Evolutionary conservation across 2,888 invertebrate genomes (phyloP).

Genomic region (Parapristionchus giblindavisi): DNA sequence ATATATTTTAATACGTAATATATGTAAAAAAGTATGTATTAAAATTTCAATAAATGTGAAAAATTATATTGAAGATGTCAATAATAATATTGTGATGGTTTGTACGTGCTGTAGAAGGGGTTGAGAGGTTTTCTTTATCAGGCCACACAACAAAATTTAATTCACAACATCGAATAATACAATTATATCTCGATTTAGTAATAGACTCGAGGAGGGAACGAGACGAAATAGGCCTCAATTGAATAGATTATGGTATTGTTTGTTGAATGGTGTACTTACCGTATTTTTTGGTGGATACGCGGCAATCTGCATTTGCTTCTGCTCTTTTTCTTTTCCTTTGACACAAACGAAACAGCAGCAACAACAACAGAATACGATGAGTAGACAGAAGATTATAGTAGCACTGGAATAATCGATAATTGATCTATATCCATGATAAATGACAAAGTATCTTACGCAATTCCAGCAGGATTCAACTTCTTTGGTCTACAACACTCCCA

Average conservation of each 20-base stretch:
- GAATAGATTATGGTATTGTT: neutral
- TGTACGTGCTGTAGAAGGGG: no score
- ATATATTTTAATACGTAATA: no score
- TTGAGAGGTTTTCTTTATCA: no score
- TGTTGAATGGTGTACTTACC: neutral
- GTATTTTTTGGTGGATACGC: constrained; percentile 14
- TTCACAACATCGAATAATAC: no score
- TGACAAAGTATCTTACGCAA: neutral
- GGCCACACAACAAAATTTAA: no score
- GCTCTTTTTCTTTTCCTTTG: constrained; percentile 17
- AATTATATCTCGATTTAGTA: neutral
- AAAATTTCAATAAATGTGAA: no score
- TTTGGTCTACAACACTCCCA: constrained; percentile 33
- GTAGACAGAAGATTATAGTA: constrained; percentile 11
- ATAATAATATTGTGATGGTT: no score
- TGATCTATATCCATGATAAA: no score
- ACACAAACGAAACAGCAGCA: constrained; percentile 26
- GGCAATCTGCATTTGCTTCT: constrained; percentile 13
- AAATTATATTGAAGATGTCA: no score
- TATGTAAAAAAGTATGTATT: no score
- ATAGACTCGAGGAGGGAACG: constrained; percentile 28
- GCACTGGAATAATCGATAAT: neutral
- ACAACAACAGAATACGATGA: neutral
- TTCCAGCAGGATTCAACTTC: constrained; percentile 12
- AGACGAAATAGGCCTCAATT: constrained; percentile 27